Percentiles rank a stretch among this genome's conserved stretches.
Evolutionary conservation across 2,113 vertebrate species (phyloP).

Genomic region (Eubucco bourcierii): DNA sequence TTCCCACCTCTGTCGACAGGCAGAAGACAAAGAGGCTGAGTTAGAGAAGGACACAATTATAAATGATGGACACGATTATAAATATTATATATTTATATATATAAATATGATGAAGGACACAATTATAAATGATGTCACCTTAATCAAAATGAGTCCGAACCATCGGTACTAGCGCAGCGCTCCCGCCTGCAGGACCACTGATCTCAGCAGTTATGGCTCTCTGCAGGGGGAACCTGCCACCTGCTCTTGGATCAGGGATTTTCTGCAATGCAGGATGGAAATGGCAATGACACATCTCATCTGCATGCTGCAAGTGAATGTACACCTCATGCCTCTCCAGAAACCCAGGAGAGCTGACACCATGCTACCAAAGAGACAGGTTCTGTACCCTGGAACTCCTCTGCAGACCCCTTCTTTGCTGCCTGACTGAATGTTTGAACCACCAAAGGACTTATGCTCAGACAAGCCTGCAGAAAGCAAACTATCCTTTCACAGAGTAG

Average conservation of each 20-base stretch:
- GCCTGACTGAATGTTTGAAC: background rate
- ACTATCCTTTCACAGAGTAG: background rate
- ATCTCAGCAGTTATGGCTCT: background rate
- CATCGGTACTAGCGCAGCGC: background rate
- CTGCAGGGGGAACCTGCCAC: background rate
- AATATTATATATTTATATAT: no score
- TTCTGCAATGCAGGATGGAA: rapidly evolving
- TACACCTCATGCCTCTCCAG: background rate
- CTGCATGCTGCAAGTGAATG: rapidly evolving
- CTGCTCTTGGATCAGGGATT: rapidly evolving
- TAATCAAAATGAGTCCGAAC: background rate
- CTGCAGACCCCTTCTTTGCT: background rate
- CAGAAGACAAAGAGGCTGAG: background rate
- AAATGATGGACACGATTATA: no score
- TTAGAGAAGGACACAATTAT: background rate
- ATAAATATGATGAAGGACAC: no score
- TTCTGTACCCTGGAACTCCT: background rate
- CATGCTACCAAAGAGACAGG: background rate
- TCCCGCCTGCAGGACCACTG: background rate
- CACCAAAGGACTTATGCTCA: background rate
- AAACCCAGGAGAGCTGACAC: background rate
- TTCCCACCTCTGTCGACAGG: conserved; percentile 78
- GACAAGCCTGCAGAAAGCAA: background rate
- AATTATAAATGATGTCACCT: background rate
- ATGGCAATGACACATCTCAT: rapidly evolving